Evolutionary conservation across 2,113 vertebrate genomes (phyloP), one percentile per base, ranked within the genome.

Genomic region (Perognathus longimembris): DNA sequence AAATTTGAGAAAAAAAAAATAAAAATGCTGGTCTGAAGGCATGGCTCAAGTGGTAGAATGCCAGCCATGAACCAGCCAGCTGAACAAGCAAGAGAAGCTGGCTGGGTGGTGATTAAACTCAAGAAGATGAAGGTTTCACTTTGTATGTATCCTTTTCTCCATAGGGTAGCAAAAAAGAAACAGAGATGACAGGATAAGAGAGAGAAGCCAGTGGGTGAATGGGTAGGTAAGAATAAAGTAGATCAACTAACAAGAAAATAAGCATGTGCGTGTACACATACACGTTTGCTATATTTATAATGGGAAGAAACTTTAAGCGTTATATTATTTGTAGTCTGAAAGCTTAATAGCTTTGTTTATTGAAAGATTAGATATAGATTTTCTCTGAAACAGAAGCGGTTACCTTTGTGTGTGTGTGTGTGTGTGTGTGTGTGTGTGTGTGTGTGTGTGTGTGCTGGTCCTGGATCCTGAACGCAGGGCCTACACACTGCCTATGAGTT

Each of bases 331-430:
- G 59, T 42, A n/a, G 50, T 57, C 59, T 78, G 40, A 7, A 73
- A n/a, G 64, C 59, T 82, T 71, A 88, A 89, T 45, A 10, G 45
- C 45, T 34, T 4, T 63, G 1, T 71, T 61, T 79, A 42, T 32
- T 30, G 78, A 84, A 87, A 67, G 34, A 71, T 63, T 61, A 76
- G 67, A 87, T 78, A 64, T 11, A 59, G 54, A n/a, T 91, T 82
- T 91, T 1, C 40, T 32, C 17, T 63, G 38, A 86, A 82, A 67
- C 85, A 63, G 91, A 91, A 92, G 26, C 36, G 88, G n/a, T 17
- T 20, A 9, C 59, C 59, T 61, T 12, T 54, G 45, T 45, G 45
- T 45, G 45, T 45, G 45, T 45, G 45, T 45, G 45, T 45, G 45
- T 45, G 45, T 45, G 45, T 45, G 45, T 45, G 45, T 45, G 45